Conservation (phyloP, 2,113 vertebrate species). For the Phrynosoma blainvillii region DNA sequence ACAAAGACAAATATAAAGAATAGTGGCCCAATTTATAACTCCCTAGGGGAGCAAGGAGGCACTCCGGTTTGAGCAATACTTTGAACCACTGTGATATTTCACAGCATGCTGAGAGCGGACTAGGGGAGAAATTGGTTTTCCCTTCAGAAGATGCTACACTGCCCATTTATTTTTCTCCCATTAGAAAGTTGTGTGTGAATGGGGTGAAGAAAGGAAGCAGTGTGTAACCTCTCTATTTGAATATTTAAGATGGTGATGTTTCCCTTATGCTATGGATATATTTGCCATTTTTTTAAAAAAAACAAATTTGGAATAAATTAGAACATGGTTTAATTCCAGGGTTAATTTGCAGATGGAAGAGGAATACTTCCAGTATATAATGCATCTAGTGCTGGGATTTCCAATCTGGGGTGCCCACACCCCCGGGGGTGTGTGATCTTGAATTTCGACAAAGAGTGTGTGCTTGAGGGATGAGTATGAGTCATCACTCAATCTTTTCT, state of each 20-base stretch:
- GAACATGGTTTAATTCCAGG: too few relatives aligned
- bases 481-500: too few relatives aligned
- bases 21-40: not conserved
- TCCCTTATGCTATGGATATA: rapidly evolving
- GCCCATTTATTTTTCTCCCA: not conserved
- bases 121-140: not conserved
- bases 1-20: not conserved
- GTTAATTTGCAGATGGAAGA: too few relatives aligned
- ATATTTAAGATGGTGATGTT: too few relatives aligned
- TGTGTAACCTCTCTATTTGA: not conserved
- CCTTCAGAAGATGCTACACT: not conserved
- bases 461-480: too few relatives aligned
- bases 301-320: not conserved
- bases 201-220: not conserved
- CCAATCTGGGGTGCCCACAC: too few relatives aligned
- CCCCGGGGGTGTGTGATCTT: too few relatives aligned
- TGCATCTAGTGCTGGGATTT: too few relatives aligned
- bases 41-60: not conserved
- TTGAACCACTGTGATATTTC: not conserved
- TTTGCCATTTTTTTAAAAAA: not conserved
- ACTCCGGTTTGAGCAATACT: rapidly evolving
- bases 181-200: not conserved
- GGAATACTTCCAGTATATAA: too few relatives aligned
- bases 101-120: not conserved
- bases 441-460: too few relatives aligned